Evolutionary conservation across 2,797 vertebrate genomes (phyloP).

Genomic region (Rhynchonycteris naso): DNA sequence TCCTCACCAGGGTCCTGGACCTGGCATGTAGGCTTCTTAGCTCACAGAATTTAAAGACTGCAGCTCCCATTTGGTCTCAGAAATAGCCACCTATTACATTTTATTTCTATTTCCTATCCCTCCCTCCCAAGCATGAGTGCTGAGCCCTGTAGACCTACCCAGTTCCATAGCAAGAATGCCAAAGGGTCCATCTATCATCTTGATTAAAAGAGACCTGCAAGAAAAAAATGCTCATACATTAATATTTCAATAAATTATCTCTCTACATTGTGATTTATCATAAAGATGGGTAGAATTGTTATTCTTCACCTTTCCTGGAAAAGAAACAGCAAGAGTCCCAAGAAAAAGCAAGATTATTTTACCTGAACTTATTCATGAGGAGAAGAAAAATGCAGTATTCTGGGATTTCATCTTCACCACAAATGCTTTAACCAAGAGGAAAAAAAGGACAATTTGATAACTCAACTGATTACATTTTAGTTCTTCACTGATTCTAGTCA

Average conservation of each 20-base stretch:
- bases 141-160: neutral
- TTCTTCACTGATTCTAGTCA: neutral
- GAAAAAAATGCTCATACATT: conserved; percentile 30
- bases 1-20: neutral
- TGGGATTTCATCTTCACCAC: neutral
- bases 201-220: neutral
- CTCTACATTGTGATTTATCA: conserved; percentile 1
- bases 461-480: neutral
- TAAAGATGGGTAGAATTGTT: neutral
- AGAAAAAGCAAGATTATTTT: neutral
- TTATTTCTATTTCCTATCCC: neutral
- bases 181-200: neutral
- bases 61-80: neutral
- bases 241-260: conserved; percentile 60
- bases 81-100: neutral
- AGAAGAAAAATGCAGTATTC: neutral
- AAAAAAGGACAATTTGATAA: neutral
- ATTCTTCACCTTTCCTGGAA: neutral
- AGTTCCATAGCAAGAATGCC: neutral
- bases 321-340: neutral
- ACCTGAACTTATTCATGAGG: neutral
- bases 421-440: conserved; percentile 15
- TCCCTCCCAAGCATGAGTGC: neutral
- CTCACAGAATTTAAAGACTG: neutral
- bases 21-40: neutral